Percentiles rank a stretch among this genome's conserved stretches.
phyloP scores from a whole-genome alignment of 2,113 vertebrate species.

The Cyanocitta stelleri region DNA sequence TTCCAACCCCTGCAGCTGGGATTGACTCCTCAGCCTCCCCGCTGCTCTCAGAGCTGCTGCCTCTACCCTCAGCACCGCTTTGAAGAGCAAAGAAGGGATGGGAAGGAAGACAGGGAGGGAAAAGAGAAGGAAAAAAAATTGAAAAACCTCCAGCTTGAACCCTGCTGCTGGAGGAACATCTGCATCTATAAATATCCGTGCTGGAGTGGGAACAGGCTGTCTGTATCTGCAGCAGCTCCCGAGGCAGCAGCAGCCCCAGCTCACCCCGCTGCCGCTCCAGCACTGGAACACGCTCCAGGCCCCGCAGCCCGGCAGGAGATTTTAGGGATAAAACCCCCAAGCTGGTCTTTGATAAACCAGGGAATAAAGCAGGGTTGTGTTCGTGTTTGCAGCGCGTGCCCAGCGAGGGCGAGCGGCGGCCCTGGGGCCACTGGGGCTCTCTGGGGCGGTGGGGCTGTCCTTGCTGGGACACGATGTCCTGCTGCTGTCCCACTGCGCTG shows the following conservation, averaged over 20 bases:
- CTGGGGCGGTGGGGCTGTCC: not conserved
- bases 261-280: not conserved
- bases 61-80: not conserved
- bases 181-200: constrained; percentile 47
- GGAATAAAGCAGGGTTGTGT: not conserved
- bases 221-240: constrained; percentile 44
- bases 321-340: fast-evolving
- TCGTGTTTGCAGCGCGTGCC: fast-evolving
- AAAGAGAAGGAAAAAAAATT: no score
- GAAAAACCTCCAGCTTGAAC: not conserved
- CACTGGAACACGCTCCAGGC: not conserved
- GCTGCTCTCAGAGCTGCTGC: not conserved
- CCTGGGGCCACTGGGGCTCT: no score
- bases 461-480: fast-evolving
- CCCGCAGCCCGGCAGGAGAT: not conserved
- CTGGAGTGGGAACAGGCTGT: constrained; percentile 56
- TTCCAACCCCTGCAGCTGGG: not conserved
- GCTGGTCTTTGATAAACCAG: fast-evolving
- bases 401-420: fast-evolving
- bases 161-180: constrained; percentile 49
- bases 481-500: not conserved
- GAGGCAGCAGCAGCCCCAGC: not conserved
- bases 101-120: not conserved
- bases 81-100: not conserved
- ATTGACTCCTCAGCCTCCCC: not conserved